Evolutionary conservation across 2,797 vertebrate species (phyloP), one percentile per base, ranked within the genome.

Genomic region (Pseudochirops corinnae): DNA sequence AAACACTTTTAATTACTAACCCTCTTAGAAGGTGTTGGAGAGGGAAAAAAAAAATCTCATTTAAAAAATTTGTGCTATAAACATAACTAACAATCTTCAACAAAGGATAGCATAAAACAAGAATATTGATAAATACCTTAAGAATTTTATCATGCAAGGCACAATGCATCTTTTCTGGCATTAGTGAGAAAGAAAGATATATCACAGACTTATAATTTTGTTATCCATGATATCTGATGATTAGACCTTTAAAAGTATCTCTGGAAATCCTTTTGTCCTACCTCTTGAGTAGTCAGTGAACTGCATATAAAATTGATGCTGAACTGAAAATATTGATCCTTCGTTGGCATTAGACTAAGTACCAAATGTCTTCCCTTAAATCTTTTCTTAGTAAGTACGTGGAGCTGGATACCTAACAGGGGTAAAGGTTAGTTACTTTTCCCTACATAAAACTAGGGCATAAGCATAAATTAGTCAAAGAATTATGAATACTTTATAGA

Each of bases 1-100:
- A 53, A 92, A 60, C 94, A 57, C 94, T 94, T 91, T 94, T 97
- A 94, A 97, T 96, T 96, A 95, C 33, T 95, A 96, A 96, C 67
- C 67, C 93, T 10, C 91, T 92, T 94, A 55, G 90, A 74, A 92
- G 3, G 0, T 82, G 0, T 1, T 24, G 13, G 14, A 97, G 97
- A 97, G n/a, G 93, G 50, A 97, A 52, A 52, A 52, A 52, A 52
- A 92, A 39, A 26, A 94, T 10, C 18, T 96, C 14, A 67, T 52
- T 1, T 50, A 46, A 39, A 33, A 97, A 50, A 31, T 16, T 31
- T 53, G 0, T 58, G 92, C 94, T 95, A 92, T 60, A 97, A 97
- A 93, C 16, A 91, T 53, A 95, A 9, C 10, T 93, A 3, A 96
- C 87, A 96, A 82, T 46, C 0, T 1, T 94, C 60, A 16, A 14